Conservation (phyloP, 2,113 vertebrate species). For the Salvelinus namaycush region DNA sequence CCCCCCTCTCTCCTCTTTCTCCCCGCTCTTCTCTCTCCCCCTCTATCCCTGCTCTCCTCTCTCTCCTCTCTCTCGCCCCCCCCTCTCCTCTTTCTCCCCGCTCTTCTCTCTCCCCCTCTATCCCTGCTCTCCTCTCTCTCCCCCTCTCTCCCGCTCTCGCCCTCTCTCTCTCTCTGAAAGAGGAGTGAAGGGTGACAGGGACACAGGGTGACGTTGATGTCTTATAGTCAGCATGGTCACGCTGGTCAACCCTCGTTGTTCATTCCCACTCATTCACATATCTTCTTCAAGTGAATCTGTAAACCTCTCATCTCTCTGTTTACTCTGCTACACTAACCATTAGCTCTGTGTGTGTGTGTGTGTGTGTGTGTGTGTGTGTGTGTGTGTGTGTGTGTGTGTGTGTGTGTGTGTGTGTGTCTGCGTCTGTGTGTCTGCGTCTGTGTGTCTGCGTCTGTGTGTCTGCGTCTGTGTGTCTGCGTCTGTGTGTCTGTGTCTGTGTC, state of each 20-base stretch:
- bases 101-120: too few relatives aligned
- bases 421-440: background rate
- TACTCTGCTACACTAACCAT: too few relatives aligned
- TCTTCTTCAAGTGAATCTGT: too few relatives aligned
- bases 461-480: background rate
- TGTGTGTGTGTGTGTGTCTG: too few relatives aligned
- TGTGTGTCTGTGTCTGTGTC: too few relatives aligned
- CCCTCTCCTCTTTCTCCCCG: background rate
- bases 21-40: too few relatives aligned
- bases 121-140: background rate
- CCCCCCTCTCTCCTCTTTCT: constrained; percentile 6
- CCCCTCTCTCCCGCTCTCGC: constrained; percentile 2
- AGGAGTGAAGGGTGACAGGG: constrained; percentile 27
- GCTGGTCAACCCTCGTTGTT: too few relatives aligned
- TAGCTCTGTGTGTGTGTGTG: background rate
- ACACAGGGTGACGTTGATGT: constrained; percentile 10
- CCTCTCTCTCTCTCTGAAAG: constrained; percentile 26
- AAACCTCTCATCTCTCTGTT: too few relatives aligned
- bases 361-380: too few relatives aligned
- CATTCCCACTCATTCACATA: too few relatives aligned
- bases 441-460: constrained; percentile 4
- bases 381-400: too few relatives aligned
- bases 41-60: background rate
- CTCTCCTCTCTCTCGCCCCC: constrained; percentile 5
- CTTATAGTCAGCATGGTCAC: too few relatives aligned